Evolutionary conservation across 2,113 vertebrate species (phyloP).

Genomic region (Saguinus imperator): DNA sequence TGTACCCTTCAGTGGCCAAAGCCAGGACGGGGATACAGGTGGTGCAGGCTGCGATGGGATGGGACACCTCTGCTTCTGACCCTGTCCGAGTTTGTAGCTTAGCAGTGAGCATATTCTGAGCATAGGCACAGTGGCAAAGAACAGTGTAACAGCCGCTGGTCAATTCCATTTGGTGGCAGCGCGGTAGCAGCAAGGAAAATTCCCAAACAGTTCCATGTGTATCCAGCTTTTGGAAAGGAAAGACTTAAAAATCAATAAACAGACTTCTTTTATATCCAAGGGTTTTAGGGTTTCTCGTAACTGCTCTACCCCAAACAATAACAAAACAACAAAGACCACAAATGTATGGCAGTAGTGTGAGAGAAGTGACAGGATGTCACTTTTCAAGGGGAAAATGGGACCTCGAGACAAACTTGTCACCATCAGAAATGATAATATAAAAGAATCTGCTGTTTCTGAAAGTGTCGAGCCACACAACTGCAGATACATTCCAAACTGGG

Average conservation of each 20-base stretch:
- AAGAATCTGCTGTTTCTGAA: conserved; percentile 41
- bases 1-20: neutral
- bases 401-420: conserved; percentile 65
- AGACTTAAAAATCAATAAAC: conserved; percentile 78
- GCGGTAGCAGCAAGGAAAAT: conserved; percentile 86
- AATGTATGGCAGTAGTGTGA: conserved; percentile 78
- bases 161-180: conserved; percentile 85
- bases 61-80: conserved; percentile 23
- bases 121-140: conserved; percentile 96
- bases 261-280: conserved; percentile 63
- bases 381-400: conserved; percentile 65
- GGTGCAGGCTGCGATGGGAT: neutral
- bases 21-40: neutral
- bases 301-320: conserved; percentile 41
- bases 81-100: conserved; percentile 86
- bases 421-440: conserved; percentile 5
- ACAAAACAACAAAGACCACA: neutral
- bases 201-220: conserved; percentile 77
- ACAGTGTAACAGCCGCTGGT: conserved; percentile 90
- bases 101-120: conserved; percentile 87
- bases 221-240: conserved; percentile 82
- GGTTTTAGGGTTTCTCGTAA: conserved; percentile 64
- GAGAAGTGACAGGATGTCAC: conserved; percentile 67
- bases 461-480: conserved; percentile 45
- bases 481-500: conserved; percentile 71